phyloP scores from a whole-genome alignment of 1,140 invertebrate genomes.

The Armadillidium nasatum region DNA sequence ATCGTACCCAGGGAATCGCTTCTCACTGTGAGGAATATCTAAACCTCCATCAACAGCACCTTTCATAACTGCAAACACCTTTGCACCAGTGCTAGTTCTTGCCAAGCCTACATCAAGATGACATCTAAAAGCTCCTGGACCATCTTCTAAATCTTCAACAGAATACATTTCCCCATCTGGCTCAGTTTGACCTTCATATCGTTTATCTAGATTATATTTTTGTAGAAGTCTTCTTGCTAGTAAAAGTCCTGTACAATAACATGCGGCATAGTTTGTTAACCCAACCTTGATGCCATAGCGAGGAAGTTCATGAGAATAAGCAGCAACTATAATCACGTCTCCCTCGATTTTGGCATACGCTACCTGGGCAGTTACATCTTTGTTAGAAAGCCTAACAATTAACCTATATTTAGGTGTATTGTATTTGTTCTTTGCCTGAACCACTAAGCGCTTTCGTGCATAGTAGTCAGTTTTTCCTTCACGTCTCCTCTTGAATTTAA shows the following conservation, averaged over 20 bases:
- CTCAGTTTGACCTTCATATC: slow-evolving; percentile 86
- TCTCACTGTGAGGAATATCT: slow-evolving; percentile 90
- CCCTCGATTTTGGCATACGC: slow-evolving; percentile 97
- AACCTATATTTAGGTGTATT: slow-evolving; percentile 67
- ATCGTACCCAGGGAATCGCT: slow-evolving; percentile 97
- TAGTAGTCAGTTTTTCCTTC: slow-evolving; percentile 99
- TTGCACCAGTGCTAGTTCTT: slow-evolving; percentile 93
- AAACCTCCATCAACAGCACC: slow-evolving; percentile 97
- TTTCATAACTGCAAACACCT: slow-evolving; percentile 98
- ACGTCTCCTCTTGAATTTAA: slow-evolving; percentile 88
- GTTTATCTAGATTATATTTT: slow-evolving; percentile 80
- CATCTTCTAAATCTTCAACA: slow-evolving; percentile 86
- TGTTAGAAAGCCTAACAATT: slow-evolving; percentile 96
- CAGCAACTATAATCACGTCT: slow-evolving; percentile 91
- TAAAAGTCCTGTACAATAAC: slow-evolving; percentile 95
- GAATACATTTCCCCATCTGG: slow-evolving; percentile 92
- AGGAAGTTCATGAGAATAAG: slow-evolving; percentile 95
- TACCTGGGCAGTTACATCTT: slow-evolving; percentile 68
- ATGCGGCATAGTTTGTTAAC: slow-evolving; percentile 97
- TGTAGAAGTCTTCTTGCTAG: slow-evolving; percentile 89
- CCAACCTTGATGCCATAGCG: slow-evolving; percentile 92
- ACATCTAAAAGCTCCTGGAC: slow-evolving; percentile 92
- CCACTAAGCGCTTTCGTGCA: slow-evolving; percentile 90
- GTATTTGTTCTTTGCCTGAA: slow-evolving; percentile 99
- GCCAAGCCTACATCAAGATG: slow-evolving; percentile 95